phyloP scores from a whole-genome alignment of 2,888 invertebrate species.

The Tryphoninae sp. region DNA sequence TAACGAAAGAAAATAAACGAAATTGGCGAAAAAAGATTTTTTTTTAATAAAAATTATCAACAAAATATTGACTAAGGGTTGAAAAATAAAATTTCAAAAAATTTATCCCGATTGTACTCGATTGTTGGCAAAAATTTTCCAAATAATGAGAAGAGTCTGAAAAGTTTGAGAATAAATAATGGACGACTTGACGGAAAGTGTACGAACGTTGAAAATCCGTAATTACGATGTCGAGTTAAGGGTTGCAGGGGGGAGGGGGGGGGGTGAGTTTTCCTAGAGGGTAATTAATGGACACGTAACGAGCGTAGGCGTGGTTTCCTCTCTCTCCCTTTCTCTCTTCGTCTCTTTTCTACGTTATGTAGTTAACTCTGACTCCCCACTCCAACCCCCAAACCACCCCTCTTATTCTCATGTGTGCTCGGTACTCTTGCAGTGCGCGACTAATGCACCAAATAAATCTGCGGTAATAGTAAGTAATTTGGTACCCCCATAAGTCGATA shows the following conservation, averaged over 20 bases:
- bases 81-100: too few relatives aligned
- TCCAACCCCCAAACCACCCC: background rate
- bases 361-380: background rate
- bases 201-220: constrained; percentile 24
- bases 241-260: background rate
- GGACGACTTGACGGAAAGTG: background rate
- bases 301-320: constrained; percentile 71
- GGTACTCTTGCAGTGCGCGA: constrained; percentile 59
- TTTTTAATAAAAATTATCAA: too few relatives aligned
- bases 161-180: background rate
- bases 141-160: background rate
- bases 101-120: too few relatives aligned
- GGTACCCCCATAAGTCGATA: constrained; percentile 80
- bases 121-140: background rate
- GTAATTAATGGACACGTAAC: constrained; percentile 80
- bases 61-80: too few relatives aligned
- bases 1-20: too few relatives aligned
- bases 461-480: constrained; percentile 81
- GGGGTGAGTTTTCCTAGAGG: constrained; percentile 46
- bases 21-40: too few relatives aligned
- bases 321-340: constrained; percentile 51
- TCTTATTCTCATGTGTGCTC: constrained; percentile 31
- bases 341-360: constrained; percentile 16
- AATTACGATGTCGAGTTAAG: constrained; percentile 33
- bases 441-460: constrained; percentile 81